Evolutionary conservation across 2,113 vertebrate species (phyloP).

Genomic region (Cyrtonyx montezumae): DNA sequence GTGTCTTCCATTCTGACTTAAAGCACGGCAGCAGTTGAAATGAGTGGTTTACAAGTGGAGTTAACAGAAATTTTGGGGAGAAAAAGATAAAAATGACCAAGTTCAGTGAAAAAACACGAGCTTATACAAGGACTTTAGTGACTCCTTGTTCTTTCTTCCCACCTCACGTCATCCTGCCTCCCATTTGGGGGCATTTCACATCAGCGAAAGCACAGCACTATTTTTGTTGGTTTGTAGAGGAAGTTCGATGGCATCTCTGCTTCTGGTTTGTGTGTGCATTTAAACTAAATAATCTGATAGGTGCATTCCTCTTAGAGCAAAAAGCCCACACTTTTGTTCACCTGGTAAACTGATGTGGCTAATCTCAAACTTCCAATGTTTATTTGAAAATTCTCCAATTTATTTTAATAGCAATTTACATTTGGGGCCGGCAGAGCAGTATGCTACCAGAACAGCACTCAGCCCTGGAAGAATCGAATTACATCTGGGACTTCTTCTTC

Average conservation of each 20-base stretch:
- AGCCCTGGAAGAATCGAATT: neutral
- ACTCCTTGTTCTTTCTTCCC: neutral
- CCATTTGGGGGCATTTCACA: neutral
- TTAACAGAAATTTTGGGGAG: constrained; percentile 23
- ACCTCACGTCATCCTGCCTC: neutral
- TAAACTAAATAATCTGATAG: neutral
- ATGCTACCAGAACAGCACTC: neutral
- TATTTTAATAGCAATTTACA: constrained; percentile 30
- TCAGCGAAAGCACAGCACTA: neutral
- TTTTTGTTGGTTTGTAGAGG: neutral
- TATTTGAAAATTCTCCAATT: constrained; percentile 23
- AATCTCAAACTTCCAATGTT: constrained; percentile 12
- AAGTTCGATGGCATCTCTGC: neutral
- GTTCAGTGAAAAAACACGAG: neutral
- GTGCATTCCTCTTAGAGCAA: neutral
- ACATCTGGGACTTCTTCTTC: neutral
- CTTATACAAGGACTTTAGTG: constrained; percentile 13
- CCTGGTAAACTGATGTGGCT: constrained; percentile 11
- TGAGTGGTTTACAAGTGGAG: constrained; percentile 28
- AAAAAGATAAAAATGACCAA: neutral
- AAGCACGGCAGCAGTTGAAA: constrained; percentile 53
- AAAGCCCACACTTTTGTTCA: neutral
- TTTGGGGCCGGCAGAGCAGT: neutral
- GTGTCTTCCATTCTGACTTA: constrained; percentile 84
- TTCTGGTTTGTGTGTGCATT: neutral